Conservation (phyloP, 2,888 invertebrate genomes). For the Odontothrips loti region DNA sequence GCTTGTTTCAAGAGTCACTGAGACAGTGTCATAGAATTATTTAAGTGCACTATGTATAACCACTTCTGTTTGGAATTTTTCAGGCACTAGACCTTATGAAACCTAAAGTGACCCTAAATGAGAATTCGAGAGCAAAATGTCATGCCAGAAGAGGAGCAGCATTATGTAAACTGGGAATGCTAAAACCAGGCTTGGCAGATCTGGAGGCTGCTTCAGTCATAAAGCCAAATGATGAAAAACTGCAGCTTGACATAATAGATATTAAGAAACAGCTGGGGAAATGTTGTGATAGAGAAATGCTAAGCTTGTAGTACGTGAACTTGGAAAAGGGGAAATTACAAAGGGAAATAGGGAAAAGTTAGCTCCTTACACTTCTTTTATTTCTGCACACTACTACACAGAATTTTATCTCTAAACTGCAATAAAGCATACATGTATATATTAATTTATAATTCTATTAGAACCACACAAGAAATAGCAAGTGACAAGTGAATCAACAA, state of each 20-base stretch:
- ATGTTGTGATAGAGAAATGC: no score
- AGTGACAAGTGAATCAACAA: background rate
- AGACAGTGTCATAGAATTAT: no score
- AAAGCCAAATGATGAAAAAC: background rate
- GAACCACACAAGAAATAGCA: background rate
- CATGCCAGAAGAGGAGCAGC: constrained; percentile 71
- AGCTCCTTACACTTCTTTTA: background rate
- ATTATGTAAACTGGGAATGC: constrained; percentile 63
- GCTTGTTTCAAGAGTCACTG: background rate
- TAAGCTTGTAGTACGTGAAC: no score
- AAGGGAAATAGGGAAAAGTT: background rate
- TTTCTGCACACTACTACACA: constrained; percentile 15
- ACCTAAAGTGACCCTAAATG: constrained; percentile 68
- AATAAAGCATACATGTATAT: constrained; percentile 11
- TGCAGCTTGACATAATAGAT: background rate
- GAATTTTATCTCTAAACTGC: background rate
- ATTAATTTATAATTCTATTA: background rate
- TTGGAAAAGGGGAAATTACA: background rate
- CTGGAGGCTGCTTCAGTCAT: constrained; percentile 61
- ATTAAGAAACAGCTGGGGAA: background rate
- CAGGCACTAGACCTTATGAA: constrained; percentile 69
- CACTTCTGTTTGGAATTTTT: constrained; percentile 30
- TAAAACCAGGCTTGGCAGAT: constrained; percentile 67
- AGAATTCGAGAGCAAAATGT: constrained; percentile 64
- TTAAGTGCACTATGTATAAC: background rate